Evolutionary conservation across 2,797 vertebrate genomes (phyloP), one percentile per base, ranked within the genome.

Genomic region (Hyperoplus immaculatus): DNA sequence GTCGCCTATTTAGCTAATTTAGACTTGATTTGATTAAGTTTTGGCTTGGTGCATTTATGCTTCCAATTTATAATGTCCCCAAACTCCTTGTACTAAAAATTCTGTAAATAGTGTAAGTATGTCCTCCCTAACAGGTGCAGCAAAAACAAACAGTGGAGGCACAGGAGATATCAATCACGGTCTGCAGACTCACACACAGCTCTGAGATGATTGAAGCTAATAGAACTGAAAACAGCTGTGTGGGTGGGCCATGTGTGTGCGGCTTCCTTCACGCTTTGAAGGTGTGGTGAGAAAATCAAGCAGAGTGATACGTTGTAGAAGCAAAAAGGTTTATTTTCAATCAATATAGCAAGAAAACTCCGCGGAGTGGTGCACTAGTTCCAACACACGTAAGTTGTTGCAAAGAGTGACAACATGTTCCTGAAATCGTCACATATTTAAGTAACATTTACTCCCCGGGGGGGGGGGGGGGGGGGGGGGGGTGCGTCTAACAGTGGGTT

Each of bases 1-100:
- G 67, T 47, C 42, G 54, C 45, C 50, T 42, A 64, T 41, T 61
- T 43, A 59, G 6, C 47, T 18, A 39, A 61, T 69, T 74, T 57
- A 15, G 4, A 65, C 11, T 29, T 9, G 14, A 73, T 71, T 47
- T 4, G n/a, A 69, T 57, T 42, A 12, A 3, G 21, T 36, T 61
- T 16, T 62, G 57, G 5, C 65, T 72, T 72, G 63, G 5, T 55
- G n/a, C n/a, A 39, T n/a, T 14, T 59, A 38, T 47, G 16, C 46
- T 29, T 36, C 46, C 14, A 59, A 63, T 39, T 58, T 16, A 49
- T 65, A 12, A 49, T 38, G n/a, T 68, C 58, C 54, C n/a, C 14
- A 39, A 18, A 38, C 4, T 45, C 14, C 5, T 43, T 43, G 42
- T 21, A 14, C 56, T 54, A 15, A 50, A 46, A 42, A 57, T 5